Base-by-base conservation (phyloP, 2,888 invertebrate species). In the Pollenia labialis region DNA sequence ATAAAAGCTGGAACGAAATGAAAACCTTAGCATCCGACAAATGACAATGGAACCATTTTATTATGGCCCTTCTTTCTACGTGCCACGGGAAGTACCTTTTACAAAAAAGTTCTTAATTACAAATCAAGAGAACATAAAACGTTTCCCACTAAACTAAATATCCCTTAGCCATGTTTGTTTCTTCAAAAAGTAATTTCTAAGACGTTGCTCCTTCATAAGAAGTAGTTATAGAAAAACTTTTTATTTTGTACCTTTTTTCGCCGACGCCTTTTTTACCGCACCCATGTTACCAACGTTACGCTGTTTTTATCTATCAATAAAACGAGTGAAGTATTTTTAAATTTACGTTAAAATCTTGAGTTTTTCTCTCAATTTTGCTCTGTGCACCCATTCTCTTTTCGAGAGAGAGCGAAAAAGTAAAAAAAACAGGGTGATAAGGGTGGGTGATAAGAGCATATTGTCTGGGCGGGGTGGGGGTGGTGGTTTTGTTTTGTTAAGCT, bases 231-330 rank as follows among this genome's bases (percentile, higher is more conserved):
- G 23, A 23, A 23, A 32, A 6, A 6, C 32, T 32, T 32, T 32
- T 32, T 32, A 32, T 32, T 4, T 32, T 6, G 32, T 4, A 11
- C 23, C 18, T 12, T 1, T n/a, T 16, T 68, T 3, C 11, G 0
- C 54, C 46, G 32, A 80, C 86, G 81, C 11, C 84, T 50, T 76
- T 87, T 80, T 40, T 81, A 87, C 87, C 87, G 87, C 87, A 87
- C 87, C 87, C 87, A 76, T 81, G 76, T 84, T 81, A 62, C 84
- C 72, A 87, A 62, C 52, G 84, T 48, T 68, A 87, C 83, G 80
- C 64, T 83, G 64, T 50, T 79, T 54, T 72, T 76, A 23, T 64
- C 62, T 32, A 58, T 54, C 44, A 23, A 68, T 72, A 58, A 40
- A 60, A 52, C 52, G 62, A 71, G 44, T 72, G 77, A 64, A 76